Percentiles rank a stretch among this genome's conserved stretches.
These are phyloP conservation scores for Epicauta chinensis DNA, from an alignment of 1,140 invertebrate genomes.

Conservation along the genomic window DNA sequence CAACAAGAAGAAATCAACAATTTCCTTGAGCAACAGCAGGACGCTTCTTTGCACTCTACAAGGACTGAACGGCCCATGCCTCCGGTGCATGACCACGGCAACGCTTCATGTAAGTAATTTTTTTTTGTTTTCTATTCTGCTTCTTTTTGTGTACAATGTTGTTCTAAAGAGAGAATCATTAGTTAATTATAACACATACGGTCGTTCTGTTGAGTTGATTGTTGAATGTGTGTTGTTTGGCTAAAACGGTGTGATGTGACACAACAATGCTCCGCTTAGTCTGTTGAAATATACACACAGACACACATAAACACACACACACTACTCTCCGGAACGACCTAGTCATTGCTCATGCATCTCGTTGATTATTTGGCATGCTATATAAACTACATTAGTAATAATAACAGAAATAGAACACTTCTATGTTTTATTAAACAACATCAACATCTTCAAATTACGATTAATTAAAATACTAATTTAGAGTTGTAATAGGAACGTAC, in stretches of 20 bases:
- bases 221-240: neutral
- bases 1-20: constrained; percentile 10
- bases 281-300: neutral
- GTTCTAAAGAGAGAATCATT: too few species aligned
- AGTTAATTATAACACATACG: neutral
- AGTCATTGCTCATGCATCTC: constrained; percentile 19
- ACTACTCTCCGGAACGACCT: constrained; percentile 8
- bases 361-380: constrained; percentile 19
- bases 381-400: constrained; percentile 16
- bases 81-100: constrained; percentile 26
- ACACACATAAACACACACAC: neutral
- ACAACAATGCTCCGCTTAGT: constrained; percentile 14
- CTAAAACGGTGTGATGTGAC: neutral
- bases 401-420: constrained; percentile 14
- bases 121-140: constrained; percentile 9
- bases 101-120: constrained; percentile 30
- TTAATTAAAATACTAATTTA: too few species aligned
- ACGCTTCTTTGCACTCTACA: constrained; percentile 9
- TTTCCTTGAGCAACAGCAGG: neutral
- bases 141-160: too few species aligned
- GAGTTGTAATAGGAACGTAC: too few species aligned
- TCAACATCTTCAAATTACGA: too few species aligned
- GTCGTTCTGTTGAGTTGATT: constrained; percentile 6
- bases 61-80: constrained; percentile 29
- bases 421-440: too few species aligned